Evolutionary conservation across 2,797 vertebrate species (phyloP).

Genomic region (Lepidocolaptes lacrymiger): DNA sequence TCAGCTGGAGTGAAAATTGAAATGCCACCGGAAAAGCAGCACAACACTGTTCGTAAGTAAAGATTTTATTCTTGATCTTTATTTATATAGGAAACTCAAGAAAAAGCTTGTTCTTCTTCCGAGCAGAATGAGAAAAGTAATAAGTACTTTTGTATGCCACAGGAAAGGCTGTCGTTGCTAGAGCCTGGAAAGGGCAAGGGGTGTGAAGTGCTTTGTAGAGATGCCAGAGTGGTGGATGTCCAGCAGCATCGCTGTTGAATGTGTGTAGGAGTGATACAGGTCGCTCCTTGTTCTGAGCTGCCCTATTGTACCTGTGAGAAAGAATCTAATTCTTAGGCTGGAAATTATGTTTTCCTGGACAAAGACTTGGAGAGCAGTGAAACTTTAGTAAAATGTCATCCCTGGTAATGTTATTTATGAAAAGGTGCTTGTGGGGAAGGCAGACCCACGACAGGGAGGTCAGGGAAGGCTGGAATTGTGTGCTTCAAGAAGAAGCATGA

Average conservation of each 20-base stretch:
- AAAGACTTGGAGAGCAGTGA: not conserved
- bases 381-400: not conserved
- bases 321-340: not conserved
- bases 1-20: not conserved
- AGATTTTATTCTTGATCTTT: slow-evolving; percentile 33
- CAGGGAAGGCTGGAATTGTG: not conserved
- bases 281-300: not conserved
- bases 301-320: not conserved
- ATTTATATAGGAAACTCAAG: not conserved
- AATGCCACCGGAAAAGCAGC: slow-evolving; percentile 3
- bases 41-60: not conserved
- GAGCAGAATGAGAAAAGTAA: not conserved
- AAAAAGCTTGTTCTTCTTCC: not conserved
- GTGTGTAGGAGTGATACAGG: not conserved
- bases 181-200: not conserved
- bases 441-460: not conserved
- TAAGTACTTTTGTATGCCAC: not conserved
- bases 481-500: not conserved
- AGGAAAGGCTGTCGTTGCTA: not conserved
- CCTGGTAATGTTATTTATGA: not conserved
- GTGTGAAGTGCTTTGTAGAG: not conserved
- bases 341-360: not conserved
- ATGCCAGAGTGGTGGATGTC: not conserved
- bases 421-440: not conserved
- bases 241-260: not conserved